phyloP scores from a whole-genome alignment of 1,140 invertebrate genomes.

The Cydia pomonella region DNA sequence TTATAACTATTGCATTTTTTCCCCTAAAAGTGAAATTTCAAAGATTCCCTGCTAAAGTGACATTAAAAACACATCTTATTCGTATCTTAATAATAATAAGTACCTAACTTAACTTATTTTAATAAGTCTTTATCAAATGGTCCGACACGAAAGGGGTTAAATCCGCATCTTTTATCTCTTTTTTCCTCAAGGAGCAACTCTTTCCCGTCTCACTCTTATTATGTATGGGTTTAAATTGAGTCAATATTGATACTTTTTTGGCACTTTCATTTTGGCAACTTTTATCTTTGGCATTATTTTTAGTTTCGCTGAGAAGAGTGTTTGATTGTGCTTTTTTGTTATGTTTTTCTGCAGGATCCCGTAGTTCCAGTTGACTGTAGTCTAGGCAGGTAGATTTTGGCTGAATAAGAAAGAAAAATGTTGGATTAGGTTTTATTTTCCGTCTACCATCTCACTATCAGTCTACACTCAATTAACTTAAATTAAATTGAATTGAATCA shows the following conservation, averaged over 20 bases:
- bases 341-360: slow-evolving; percentile 34
- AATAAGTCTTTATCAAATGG: slow-evolving; percentile 76
- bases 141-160: slow-evolving; percentile 62
- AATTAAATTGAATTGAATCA: too few species aligned
- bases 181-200: slow-evolving; percentile 69
- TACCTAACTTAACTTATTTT: slow-evolving; percentile 32
- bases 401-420: slow-evolving; percentile 48
- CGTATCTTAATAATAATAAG: too few species aligned
- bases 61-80: too few species aligned
- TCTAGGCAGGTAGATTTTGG: slow-evolving; percentile 70
- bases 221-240: slow-evolving; percentile 65
- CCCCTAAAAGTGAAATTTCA: too few species aligned
- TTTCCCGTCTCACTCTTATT: slow-evolving; percentile 71
- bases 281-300: slow-evolving; percentile 42
- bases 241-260: slow-evolving; percentile 63
- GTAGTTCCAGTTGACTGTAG: slow-evolving; percentile 68
- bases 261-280: slow-evolving; percentile 55
- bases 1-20: too few species aligned
- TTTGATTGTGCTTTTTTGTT: slow-evolving; percentile 39
- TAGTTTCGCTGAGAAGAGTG: slow-evolving; percentile 41
- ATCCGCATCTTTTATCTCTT: slow-evolving; percentile 62
- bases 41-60: too few species aligned
- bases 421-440: slow-evolving; percentile 30
- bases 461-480: too few species aligned
- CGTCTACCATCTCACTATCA: too few species aligned